phyloP scores from a whole-genome alignment of 2,888 invertebrate species.

The Cheilosia vulpina region DNA sequence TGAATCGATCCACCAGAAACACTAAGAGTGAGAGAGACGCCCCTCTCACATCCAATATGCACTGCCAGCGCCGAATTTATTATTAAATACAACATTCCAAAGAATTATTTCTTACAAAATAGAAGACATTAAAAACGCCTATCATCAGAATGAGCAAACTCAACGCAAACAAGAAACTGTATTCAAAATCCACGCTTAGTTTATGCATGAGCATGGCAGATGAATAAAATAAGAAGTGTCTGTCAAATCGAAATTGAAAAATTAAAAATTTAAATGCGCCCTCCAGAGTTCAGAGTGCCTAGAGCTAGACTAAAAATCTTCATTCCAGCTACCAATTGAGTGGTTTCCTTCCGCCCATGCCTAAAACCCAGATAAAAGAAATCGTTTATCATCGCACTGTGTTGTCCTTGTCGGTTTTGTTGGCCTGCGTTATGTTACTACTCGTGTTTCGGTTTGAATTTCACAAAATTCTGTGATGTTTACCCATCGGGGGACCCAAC shows the following conservation, averaged over 20 bases:
- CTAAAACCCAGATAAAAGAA: slow-evolving; percentile 11
- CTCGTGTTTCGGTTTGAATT: slow-evolving; percentile 38
- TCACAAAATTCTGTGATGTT: slow-evolving; percentile 41
- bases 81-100: no score
- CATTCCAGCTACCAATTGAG: slow-evolving; percentile 31
- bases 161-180: neutral
- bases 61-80: no score
- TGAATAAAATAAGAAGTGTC: slow-evolving; percentile 10
- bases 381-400: slow-evolving; percentile 24
- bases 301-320: slow-evolving; percentile 17
- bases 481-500: neutral
- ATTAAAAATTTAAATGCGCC: slow-evolving; percentile 66
- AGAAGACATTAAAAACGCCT: neutral
- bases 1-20: no score
- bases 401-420: slow-evolving; percentile 2
- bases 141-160: neutral
- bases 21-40: no score
- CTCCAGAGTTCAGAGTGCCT: slow-evolving; percentile 11
- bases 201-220: neutral
- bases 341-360: slow-evolving; percentile 24
- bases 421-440: slow-evolving; percentile 14
- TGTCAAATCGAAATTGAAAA: slow-evolving; percentile 62
- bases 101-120: no score
- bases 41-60: no score
- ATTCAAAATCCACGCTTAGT: slow-evolving; percentile 39